These are phyloP conservation scores for Kuschelorhynchus macadamiae DNA, from an alignment of 2,888 invertebrate genomes.

Conservation along the genomic window DNA sequence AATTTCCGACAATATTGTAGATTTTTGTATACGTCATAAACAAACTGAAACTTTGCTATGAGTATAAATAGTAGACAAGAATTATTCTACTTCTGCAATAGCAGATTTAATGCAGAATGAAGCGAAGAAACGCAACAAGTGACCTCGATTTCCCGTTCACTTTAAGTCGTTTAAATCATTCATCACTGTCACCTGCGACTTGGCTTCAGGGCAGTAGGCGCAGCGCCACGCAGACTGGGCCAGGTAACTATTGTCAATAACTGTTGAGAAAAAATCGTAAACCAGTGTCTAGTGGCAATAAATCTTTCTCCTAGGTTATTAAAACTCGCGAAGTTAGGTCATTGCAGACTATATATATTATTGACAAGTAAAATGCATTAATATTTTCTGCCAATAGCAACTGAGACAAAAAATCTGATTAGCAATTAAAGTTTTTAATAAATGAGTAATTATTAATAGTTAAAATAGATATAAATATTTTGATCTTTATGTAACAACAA, in stretches of 20 bases:
- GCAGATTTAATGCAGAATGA: slow-evolving; percentile 9
- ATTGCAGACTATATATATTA: too few species aligned
- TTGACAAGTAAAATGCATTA: too few species aligned
- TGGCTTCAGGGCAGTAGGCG: slow-evolving; percentile 36
- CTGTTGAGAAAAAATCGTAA: slow-evolving; percentile 11
- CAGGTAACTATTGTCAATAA: slow-evolving; percentile 22
- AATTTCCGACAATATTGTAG: too few species aligned
- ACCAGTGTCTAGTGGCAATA: slow-evolving; percentile 13
- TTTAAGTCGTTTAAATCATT: slow-evolving; percentile 50
- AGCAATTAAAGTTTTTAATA: too few species aligned
- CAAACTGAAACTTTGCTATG: too few species aligned
- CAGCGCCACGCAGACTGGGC: slow-evolving; percentile 48
- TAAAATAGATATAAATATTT: too few species aligned
- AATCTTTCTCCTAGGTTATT: not conserved
- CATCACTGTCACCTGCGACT: slow-evolving; percentile 56
- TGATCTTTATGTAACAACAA: too few species aligned
- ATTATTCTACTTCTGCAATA: slow-evolving; percentile 2
- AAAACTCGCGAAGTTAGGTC: not conserved
- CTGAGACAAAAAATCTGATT: too few species aligned
- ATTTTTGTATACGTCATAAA: too few species aligned
- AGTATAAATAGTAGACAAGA: too few species aligned
- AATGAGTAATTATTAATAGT: too few species aligned
- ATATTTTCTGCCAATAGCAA: too few species aligned
- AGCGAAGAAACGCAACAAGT: slow-evolving; percentile 26
- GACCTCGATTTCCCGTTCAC: slow-evolving; percentile 57